Evolutionary conservation across 2,888 invertebrate genomes (phyloP).

Genomic region (Strigamia transsilvanica): DNA sequence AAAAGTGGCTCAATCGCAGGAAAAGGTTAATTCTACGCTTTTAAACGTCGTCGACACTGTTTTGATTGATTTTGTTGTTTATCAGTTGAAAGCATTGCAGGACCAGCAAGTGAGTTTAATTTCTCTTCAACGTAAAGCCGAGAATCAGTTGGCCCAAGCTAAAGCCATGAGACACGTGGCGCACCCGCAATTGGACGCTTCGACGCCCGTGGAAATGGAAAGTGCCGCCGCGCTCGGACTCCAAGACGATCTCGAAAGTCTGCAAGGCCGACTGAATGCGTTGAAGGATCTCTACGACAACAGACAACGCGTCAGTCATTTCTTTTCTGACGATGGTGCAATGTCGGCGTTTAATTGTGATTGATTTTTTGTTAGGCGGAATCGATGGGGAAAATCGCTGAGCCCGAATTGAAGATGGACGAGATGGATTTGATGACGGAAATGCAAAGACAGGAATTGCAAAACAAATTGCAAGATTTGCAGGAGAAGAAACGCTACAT

Average conservation of each 20-base stretch:
- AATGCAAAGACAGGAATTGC: conserved; percentile 46
- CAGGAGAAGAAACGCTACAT: conserved; percentile 54
- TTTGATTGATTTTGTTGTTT: background rate
- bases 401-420: conserved; percentile 5
- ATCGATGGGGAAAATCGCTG: background rate
- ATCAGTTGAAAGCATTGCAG: conserved; percentile 38
- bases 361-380: conserved; percentile 20
- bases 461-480: conserved; percentile 54
- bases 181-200: background rate
- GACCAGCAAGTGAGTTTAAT: conserved; percentile 41
- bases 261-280: conserved; percentile 50
- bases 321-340: no score
- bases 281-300: conserved; percentile 51
- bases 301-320: conserved; percentile 12
- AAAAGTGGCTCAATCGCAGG: conserved; percentile 55
- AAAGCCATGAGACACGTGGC: conserved; percentile 1
- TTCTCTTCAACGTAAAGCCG: conserved; percentile 28
- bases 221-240: conserved; percentile 48
- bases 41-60: background rate
- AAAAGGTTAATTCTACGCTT: conserved; percentile 52
- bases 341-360: background rate
- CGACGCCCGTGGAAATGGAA: conserved; percentile 18
- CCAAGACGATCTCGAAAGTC: conserved; percentile 51
- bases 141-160: conserved; percentile 44
- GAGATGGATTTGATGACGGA: conserved; percentile 7